Conservation (phyloP, 92 coral and sea anemone genomes). For the Desmophyllum pertusum region DNA sequence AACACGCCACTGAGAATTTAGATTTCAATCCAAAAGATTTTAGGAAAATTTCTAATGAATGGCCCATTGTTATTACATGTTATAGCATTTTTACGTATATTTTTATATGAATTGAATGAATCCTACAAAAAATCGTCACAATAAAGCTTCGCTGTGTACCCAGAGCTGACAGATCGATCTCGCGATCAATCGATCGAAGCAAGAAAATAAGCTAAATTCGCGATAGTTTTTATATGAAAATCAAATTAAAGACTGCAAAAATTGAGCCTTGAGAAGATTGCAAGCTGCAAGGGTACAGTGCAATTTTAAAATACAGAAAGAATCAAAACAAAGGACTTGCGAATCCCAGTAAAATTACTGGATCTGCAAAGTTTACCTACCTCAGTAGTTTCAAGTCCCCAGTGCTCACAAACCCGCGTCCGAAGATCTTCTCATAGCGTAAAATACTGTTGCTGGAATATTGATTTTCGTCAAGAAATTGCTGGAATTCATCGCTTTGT, state of each 20-base stretch:
- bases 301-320: not conserved
- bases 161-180: no score
- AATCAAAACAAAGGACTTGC: not conserved
- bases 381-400: slow-evolving; percentile 97
- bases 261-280: not conserved
- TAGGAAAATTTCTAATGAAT: not conserved
- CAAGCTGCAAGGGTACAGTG: not conserved
- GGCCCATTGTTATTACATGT: not conserved
- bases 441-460: slow-evolving; percentile 82
- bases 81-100: no score
- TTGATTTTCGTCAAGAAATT: slow-evolving; percentile 91
- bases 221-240: not conserved
- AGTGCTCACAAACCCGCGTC: slow-evolving; percentile 94
- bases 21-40: not conserved
- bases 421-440: slow-evolving; percentile 90
- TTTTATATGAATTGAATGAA: no score
- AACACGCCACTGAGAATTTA: not conserved
- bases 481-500: slow-evolving; percentile 66
- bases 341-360: not conserved
- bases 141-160: no score
- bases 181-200: no score
- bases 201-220: no score
- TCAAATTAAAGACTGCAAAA: not conserved
- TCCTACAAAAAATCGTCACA: no score
- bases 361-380: slow-evolving; percentile 18